phyloP scores from a whole-genome alignment of 2,113 vertebrate species.

The Urocynchramus pylzowi region DNA sequence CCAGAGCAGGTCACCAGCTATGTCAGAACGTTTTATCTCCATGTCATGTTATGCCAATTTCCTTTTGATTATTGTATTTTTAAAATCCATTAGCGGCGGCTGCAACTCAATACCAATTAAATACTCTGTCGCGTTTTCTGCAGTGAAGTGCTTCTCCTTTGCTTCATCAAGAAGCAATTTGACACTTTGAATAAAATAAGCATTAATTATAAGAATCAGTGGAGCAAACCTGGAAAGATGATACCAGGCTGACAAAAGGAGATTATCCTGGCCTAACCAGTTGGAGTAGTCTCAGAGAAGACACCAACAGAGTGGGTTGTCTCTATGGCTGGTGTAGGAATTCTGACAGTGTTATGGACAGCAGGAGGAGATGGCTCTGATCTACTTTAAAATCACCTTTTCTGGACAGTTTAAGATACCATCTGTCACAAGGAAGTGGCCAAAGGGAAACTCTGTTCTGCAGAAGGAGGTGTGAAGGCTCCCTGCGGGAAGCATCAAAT shows the following conservation, averaged over 20 bases:
- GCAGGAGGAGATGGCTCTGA: background rate
- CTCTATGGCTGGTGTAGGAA: background rate
- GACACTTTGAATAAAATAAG: slow-evolving; percentile 38
- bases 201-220: slow-evolving; percentile 19
- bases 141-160: background rate
- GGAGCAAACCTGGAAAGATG: background rate
- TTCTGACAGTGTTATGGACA: background rate
- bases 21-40: background rate
- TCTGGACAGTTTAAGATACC: background rate
- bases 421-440: background rate
- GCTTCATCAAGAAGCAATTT: background rate
- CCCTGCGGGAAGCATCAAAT: accelerated
- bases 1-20: background rate
- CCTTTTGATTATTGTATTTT: slow-evolving; percentile 22
- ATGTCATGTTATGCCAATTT: background rate
- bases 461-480: background rate
- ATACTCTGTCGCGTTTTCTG: background rate
- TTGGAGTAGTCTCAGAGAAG: background rate
- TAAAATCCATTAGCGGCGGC: background rate
- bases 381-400: background rate
- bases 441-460: background rate
- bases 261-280: background rate
- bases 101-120: slow-evolving; percentile 41
- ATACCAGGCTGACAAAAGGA: background rate
- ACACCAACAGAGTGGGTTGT: accelerated